Percentiles rank a stretch among this genome's conserved stretches.
These are phyloP conservation scores for Neosalanx taihuensis DNA, from an alignment of 2,797 vertebrate genomes.

Conservation along the genomic window DNA sequence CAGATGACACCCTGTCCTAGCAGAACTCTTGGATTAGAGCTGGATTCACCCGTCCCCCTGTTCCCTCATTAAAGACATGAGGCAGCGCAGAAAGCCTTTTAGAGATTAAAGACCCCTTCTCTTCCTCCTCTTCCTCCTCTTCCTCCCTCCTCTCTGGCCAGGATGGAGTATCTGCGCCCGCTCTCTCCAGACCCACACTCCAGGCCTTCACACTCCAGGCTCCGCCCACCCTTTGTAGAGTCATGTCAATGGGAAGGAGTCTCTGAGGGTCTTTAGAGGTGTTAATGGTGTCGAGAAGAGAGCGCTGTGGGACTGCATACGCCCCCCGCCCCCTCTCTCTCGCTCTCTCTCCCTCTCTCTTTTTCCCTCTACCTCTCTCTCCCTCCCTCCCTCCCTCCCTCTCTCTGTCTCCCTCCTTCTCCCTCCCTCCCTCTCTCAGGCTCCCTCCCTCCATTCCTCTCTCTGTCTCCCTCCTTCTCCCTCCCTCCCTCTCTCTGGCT, in stretches of 20 bases:
- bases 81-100: constrained; percentile 50
- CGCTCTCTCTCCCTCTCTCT: constrained; percentile 3
- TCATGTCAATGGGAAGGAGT: constrained; percentile 65
- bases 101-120: constrained; percentile 62
- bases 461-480: too few species aligned
- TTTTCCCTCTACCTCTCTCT: neutral
- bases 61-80: constrained; percentile 52
- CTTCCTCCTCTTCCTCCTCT: constrained; percentile 16
- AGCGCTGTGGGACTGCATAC: constrained; percentile 46
- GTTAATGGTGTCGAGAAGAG: constrained; percentile 62
- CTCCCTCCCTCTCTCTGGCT: too few species aligned
- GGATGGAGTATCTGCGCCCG: neutral
- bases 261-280: constrained; percentile 62
- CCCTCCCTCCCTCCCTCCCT: constrained; percentile 26
- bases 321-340: constrained; percentile 29
- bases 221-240: constrained; percentile 68
- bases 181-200: constrained; percentile 31
- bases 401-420: constrained; percentile 17
- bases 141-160: neutral
- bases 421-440: neutral
- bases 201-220: constrained; percentile 53
- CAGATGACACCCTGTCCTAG: constrained; percentile 51
- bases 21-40: constrained; percentile 54
- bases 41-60: constrained; percentile 51
- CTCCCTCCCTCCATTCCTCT: too few species aligned